A percentile compares a stretch with the other conserved stretches of the same genome.
phyloP scores from a whole-genome alignment of 2,888 invertebrate genomes.

The Mimas tiliae region DNA sequence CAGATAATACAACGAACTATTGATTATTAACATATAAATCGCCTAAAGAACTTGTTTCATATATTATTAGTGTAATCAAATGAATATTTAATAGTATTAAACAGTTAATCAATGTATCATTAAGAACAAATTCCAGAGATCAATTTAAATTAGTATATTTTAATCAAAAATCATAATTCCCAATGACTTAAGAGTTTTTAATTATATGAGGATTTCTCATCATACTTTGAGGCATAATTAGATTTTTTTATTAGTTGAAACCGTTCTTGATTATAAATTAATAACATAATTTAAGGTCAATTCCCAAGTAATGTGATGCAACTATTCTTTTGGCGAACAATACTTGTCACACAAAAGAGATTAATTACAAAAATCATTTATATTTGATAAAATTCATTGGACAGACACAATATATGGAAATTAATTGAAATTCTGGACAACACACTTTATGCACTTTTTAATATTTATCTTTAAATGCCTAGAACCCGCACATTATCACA shows the following conservation, averaged over 20 bases:
- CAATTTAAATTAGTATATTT: too few relatives aligned
- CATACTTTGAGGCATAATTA: too few relatives aligned
- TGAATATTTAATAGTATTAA: neutral
- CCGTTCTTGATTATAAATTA: neutral
- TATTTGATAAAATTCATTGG: neutral
- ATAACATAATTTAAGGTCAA: neutral
- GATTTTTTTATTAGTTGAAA: too few relatives aligned
- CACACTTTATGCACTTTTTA: conserved; percentile 4
- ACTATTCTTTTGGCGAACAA: neutral
- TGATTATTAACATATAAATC: neutral
- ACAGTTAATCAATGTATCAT: neutral
- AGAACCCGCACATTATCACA: neutral
- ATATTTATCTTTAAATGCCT: neutral
- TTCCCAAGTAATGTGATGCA: neutral
- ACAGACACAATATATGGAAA: conserved; percentile 1
- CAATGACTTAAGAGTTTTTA: too few relatives aligned
- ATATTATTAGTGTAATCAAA: too few relatives aligned
- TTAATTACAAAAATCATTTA: neutral
- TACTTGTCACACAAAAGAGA: neutral
- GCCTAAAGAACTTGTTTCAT: conserved; percentile 4
- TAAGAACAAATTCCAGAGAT: neutral
- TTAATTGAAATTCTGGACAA: neutral
- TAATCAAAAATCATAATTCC: too few relatives aligned
- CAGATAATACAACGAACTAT: too few relatives aligned
- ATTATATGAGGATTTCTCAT: too few relatives aligned